Evolutionary conservation across 2,797 vertebrate species (phyloP), one percentile per base, ranked within the genome.

Genomic region (Pseudomugil tenellus): DNA sequence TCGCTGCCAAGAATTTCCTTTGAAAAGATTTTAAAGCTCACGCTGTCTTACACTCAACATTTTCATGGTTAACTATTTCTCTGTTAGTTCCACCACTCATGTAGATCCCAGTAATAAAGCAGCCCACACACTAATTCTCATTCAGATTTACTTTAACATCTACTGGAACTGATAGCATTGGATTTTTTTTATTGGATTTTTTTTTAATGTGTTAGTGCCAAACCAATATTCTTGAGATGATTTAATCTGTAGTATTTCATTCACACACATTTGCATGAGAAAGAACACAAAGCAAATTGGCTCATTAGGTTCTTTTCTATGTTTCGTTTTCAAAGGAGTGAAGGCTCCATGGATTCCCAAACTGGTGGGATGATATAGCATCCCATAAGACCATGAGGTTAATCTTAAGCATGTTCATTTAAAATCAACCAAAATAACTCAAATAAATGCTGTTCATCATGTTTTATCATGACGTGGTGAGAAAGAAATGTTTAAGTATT

Each of bases 1-100:
- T 81, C n/a, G 74, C 77, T 86, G 91, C 89, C 90, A 90, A 87
- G 74, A 29, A 48, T 72, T 83, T 82, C 79, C 72, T 87, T 89
- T 90, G 78, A 85, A 87, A 83, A 67, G 23, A 70, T 78, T 90
- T 83, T 74, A 80, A 86, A 82, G 77, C 80, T 86, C 75, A 75
- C 34, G 56, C 85, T 74, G 77, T 80, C 77, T 77, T 64, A 51
- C 66, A 55, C 62, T 79, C 58, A 69, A 70, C 51, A 69, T 68
- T 81, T 78, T 58, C 60, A 63, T 64, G 64, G 32, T 81, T 68
- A 65, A 85, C 65, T 79, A 55, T 83, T 81, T 77, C 46, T 83
- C 69, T 74, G 29, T 80, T 63, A 67, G 53, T 59, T 71, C 52
- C 41, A 53, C 21, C 39, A 60, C 60, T 74, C 71, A 54, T 54